Evolutionary conservation across 2,113 vertebrate genomes (phyloP).

Genomic region (Erythrolamprus reginae): DNA sequence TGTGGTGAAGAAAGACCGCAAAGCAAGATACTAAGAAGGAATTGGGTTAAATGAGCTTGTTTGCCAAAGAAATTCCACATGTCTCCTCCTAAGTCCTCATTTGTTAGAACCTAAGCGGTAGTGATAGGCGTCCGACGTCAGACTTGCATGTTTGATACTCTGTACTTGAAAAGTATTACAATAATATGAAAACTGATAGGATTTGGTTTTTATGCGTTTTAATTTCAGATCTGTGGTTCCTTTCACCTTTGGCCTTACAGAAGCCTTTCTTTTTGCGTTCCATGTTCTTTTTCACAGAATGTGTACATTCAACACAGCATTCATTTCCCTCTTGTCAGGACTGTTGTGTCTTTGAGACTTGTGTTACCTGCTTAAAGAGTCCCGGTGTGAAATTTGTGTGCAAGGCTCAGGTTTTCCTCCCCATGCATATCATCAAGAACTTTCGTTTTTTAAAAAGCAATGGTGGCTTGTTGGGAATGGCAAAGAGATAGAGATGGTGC

Average conservation of each 20-base stretch:
- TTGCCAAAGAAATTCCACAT: conserved; percentile 78
- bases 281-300: conserved; percentile 36
- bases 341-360: conserved; percentile 36
- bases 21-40: conserved; percentile 54
- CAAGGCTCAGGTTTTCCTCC: not conserved
- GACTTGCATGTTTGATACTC: conserved; percentile 68
- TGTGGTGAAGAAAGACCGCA: conserved; percentile 53
- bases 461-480: not conserved
- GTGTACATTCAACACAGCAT: conserved; percentile 47
- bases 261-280: conserved; percentile 63
- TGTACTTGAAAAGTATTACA: conserved; percentile 60
- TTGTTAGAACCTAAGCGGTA: conserved; percentile 48
- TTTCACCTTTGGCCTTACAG: conserved; percentile 83
- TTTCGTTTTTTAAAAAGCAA: conserved; percentile 1
- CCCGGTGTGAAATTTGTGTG: not conserved
- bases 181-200: conserved; percentile 63
- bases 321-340: conserved; percentile 38
- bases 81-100: conserved; percentile 54
- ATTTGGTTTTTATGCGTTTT: conserved; percentile 64
- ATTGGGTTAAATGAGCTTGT: conserved; percentile 68
- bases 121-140: conserved; percentile 52
- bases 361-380: conserved; percentile 31
- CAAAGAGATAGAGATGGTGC: not conserved
- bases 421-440: not conserved
- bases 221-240: conserved; percentile 68